phyloP scores from a whole-genome alignment of 2,113 vertebrate genomes.

The Boulengeromyrus knoepffleri region DNA sequence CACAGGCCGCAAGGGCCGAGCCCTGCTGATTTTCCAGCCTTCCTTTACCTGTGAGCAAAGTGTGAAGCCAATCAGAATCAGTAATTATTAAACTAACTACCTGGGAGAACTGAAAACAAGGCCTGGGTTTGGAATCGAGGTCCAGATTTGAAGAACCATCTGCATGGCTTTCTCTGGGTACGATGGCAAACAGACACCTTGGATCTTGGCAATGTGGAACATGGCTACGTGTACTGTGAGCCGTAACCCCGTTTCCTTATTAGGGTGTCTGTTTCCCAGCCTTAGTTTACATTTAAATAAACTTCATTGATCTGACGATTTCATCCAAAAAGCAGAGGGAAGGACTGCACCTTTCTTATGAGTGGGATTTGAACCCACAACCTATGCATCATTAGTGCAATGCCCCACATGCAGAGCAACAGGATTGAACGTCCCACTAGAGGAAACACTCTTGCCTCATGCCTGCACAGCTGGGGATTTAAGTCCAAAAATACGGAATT shows the following conservation, averaged over 20 bases:
- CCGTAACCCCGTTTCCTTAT: not conserved
- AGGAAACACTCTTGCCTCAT: not conserved
- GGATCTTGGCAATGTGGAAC: not conserved
- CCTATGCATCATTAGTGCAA: not conserved
- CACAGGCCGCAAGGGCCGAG: not conserved
- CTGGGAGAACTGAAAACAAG: no score
- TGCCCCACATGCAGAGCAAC: no score
- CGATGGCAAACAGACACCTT: not conserved
- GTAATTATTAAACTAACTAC: no score
- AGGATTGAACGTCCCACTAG: not conserved
- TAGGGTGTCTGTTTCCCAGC: not conserved
- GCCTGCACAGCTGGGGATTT: not conserved
- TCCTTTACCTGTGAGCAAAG: no score
- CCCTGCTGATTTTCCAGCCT: not conserved
- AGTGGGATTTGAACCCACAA: not conserved
- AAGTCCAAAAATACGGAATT: not conserved
- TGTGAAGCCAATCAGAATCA: no score
- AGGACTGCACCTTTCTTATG: not conserved
- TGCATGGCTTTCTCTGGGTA: not conserved
- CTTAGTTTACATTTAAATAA: no score
- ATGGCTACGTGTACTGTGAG: not conserved
- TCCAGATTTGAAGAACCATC: not conserved
- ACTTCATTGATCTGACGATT: no score
- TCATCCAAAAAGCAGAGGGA: no score
- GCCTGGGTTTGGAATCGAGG: not conserved